Percentiles rank a stretch among this genome's conserved stretches.
Conservation (phyloP, 2,113 vertebrate species). For the Sciurus niger region DNA sequence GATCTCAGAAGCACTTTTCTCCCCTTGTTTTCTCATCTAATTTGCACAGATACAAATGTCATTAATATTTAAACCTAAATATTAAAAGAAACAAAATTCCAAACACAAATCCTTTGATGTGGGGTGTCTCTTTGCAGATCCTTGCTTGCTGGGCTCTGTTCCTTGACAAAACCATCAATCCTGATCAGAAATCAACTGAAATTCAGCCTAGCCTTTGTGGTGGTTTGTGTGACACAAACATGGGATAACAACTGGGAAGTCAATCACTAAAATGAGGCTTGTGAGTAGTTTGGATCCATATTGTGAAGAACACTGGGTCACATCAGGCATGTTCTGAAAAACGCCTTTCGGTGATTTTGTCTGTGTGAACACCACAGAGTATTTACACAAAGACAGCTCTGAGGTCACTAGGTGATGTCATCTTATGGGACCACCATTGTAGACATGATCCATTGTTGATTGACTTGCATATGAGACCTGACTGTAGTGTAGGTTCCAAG, state of each 20-base stretch:
- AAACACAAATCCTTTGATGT: slow-evolving; percentile 39
- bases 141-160: neutral
- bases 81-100: slow-evolving; percentile 68
- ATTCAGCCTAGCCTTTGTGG: neutral
- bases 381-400: neutral
- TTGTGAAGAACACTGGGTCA: neutral
- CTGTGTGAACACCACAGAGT: neutral
- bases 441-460: neutral
- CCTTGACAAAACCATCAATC: slow-evolving; percentile 7
- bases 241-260: neutral
- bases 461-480: neutral
- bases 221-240: neutral
- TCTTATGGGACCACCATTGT: neutral
- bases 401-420: neutral
- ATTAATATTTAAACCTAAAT: slow-evolving; percentile 78
- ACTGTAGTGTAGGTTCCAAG: neutral
- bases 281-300: neutral
- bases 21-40: slow-evolving; percentile 72
- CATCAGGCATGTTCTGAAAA: neutral
- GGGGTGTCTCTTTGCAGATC: neutral
- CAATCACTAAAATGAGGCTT: neutral
- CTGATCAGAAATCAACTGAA: neutral
- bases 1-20: slow-evolving; percentile 45
- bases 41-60: slow-evolving; percentile 74
- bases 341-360: neutral